phyloP scores from a whole-genome alignment of 30 jellyfish, hydroid and myxozoan genomes.

The Hydractinia echinata region DNA sequence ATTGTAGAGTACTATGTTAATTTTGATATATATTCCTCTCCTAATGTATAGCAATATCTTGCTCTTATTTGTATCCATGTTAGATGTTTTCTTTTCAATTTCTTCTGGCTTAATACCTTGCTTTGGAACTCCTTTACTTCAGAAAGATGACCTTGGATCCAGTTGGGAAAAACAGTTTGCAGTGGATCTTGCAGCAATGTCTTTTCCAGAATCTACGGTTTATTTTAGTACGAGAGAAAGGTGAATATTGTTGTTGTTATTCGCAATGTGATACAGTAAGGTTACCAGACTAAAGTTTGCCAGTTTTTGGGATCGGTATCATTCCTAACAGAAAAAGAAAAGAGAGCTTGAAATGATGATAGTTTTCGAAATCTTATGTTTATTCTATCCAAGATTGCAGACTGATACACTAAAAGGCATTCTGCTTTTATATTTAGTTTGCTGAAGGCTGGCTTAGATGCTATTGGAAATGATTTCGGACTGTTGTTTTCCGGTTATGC shows the following conservation, averaged over 20 bases:
- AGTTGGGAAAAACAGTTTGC: constrained; percentile 67
- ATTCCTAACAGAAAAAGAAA: too few relatives aligned
- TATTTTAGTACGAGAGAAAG: constrained; percentile 17
- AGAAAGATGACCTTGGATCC: constrained; percentile 61
- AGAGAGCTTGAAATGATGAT: too few relatives aligned
- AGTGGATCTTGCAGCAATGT: constrained; percentile 17
- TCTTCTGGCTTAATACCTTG: not conserved
- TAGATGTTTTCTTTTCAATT: too few relatives aligned
- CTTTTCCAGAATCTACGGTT: constrained; percentile 12
- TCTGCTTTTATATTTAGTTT: not conserved
- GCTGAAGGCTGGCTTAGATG: constrained; percentile 26
- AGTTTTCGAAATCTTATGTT: too few relatives aligned
- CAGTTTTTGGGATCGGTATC: too few relatives aligned
- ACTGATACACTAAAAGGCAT: too few relatives aligned
- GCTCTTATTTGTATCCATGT: too few relatives aligned
- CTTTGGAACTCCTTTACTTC: not conserved
- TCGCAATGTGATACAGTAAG: not conserved
- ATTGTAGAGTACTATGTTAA: too few relatives aligned
- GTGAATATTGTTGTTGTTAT: not conserved
- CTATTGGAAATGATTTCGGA: constrained; percentile 60
- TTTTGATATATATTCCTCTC: too few relatives aligned
- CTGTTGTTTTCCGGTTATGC: constrained; percentile 63
- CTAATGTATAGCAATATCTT: too few relatives aligned
- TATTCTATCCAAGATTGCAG: too few relatives aligned
- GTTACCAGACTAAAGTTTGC: too few relatives aligned